phyloP scores from a whole-genome alignment of 2,888 invertebrate genomes.

The Perizoma affinitatum region DNA sequence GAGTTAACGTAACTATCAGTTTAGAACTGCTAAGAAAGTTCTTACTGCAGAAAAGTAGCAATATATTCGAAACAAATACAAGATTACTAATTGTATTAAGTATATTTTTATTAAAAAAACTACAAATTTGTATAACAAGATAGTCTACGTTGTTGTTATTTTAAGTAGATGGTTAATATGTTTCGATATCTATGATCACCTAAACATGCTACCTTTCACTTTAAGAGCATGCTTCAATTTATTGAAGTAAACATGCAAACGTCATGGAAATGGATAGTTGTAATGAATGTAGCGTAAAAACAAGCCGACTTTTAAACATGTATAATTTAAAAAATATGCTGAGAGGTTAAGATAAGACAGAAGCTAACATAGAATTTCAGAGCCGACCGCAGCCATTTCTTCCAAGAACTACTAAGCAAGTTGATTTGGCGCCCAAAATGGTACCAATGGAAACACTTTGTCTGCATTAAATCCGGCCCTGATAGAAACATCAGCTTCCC shows the following conservation, averaged over 20 bases:
- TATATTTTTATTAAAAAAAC: slow-evolving; percentile 19
- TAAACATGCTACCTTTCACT: slow-evolving; percentile 52
- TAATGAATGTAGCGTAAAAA: slow-evolving; percentile 35
- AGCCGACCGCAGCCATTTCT: slow-evolving; percentile 4
- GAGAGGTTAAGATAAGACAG: slow-evolving; percentile 4
- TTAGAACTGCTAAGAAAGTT: slow-evolving; percentile 23
- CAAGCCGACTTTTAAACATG: slow-evolving; percentile 16
- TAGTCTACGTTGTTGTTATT: slow-evolving; percentile 19
- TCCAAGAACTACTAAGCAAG: not conserved
- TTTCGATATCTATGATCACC: slow-evolving; percentile 40
- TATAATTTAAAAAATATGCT: slow-evolving; percentile 36
- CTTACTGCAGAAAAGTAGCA: slow-evolving; percentile 22
- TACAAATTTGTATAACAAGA: slow-evolving; percentile 14
- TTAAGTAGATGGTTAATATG: slow-evolving; percentile 15
- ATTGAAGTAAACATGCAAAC: slow-evolving; percentile 49
- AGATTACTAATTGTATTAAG: slow-evolving; percentile 14
- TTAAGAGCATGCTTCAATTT: slow-evolving; percentile 36
- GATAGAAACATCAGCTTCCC: slow-evolving; percentile 53
- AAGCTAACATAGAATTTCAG: slow-evolving; percentile 16
- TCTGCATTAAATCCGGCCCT: slow-evolving; percentile 6
- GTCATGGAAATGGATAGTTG: slow-evolving; percentile 40
- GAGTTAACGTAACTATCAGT: slow-evolving; percentile 22
- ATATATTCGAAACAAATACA: slow-evolving; percentile 21
- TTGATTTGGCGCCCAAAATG: slow-evolving; percentile 2
- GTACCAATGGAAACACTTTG: not conserved